Base-by-base conservation (phyloP, 2,797 vertebrate species). In the Sebastes melanostomus region DNA sequence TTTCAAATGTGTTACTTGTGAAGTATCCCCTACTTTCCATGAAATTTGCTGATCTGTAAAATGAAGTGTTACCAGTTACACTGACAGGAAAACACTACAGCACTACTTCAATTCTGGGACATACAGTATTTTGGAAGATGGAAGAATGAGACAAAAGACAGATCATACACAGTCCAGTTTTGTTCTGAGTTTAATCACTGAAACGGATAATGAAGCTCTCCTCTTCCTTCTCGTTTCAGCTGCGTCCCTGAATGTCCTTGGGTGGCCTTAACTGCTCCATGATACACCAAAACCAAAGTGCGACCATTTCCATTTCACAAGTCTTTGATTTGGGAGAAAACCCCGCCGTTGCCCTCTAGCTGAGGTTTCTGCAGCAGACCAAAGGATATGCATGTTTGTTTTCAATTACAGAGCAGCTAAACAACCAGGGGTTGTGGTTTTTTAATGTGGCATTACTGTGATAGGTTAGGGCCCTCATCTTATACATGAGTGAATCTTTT, bases 111-210 rank as follows among this genome's bases (percentile, higher is more conserved):
- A 18, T 12, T 36, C 20, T 34, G 3, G 42, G 59, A 63, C 50
- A 50, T 24, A 14, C n/a, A 20, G 25, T 50, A 50, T 50, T 50
- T 50, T 50, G 18, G 29, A 70, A 38, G n/a, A 22, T 14, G n/a
- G 13, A 32, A 34, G 14, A 54, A 72, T 34, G 12, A 89, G 20
- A 84, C 34, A 89, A 89, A 82, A 82, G 68, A 91, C 74, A 79
- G 60, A 62, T 85, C 80, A 58, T 70, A 87, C 72, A 83, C 84
- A 78, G 82, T 93, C 90, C 91, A 93, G 91, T 93, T 92, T 93
- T 89, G 90, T 91, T 94, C 91, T 80, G 90, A 90, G 90, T 95
- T 95, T 95, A 95, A 94, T 95, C 87, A 94, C 93, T 94, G 94
- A 95, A 94, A 94, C 94, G 79, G 87, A 91, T 89, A 91, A 89